A percentile compares a stretch with the other conserved stretches of the same genome.
Evolutionary conservation across 2,113 vertebrate genomes (phyloP).

Genomic region (Pangasianodon gigas): DNA sequence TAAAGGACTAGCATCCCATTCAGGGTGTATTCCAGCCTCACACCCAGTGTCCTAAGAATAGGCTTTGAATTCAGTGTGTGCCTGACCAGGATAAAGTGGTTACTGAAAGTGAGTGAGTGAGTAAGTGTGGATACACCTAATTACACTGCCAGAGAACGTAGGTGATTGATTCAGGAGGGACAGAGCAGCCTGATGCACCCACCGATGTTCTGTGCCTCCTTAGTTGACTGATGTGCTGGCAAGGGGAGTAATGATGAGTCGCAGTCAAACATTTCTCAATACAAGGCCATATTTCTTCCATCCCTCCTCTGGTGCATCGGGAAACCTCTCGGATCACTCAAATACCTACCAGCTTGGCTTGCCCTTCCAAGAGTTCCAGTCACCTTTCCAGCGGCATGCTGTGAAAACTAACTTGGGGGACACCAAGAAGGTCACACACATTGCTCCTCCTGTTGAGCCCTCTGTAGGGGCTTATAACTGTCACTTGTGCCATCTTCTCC

Average conservation of each 20-base stretch:
- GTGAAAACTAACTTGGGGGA: slow-evolving; percentile 1
- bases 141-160: not conserved
- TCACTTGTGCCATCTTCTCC: not conserved
- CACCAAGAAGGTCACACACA: not conserved
- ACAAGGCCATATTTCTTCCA: not conserved
- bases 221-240: not conserved
- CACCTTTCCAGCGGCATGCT: not conserved
- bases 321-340: not conserved
- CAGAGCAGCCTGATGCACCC: not conserved
- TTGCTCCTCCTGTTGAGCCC: not conserved
- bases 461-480: not conserved
- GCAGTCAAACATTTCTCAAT: not conserved
- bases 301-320: not conserved
- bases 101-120: not conserved
- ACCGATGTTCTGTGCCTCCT: not conserved
- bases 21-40: not conserved
- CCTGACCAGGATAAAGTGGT: not conserved
- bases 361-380: not conserved
- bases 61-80: not conserved
- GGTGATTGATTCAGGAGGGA: not conserved
- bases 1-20: not conserved
- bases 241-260: not conserved
- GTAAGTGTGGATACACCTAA: not conserved
- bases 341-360: not conserved
- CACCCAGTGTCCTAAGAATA: not conserved